phyloP scores from a whole-genome alignment of 2,113 vertebrate genomes.

The Hiodon alosoides region DNA sequence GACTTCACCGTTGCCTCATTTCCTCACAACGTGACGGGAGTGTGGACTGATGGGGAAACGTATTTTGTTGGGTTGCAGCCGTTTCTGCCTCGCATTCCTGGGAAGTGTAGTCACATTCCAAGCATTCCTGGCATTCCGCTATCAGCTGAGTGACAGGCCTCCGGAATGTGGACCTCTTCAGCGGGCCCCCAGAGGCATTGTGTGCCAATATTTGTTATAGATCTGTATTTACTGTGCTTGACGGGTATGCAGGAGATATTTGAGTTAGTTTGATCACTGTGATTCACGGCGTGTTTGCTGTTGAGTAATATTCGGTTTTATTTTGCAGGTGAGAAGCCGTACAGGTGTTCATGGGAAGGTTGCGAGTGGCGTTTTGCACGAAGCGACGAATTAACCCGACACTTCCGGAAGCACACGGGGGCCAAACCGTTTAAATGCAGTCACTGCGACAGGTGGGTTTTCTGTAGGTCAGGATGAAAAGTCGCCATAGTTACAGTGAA shows the following conservation, averaged over 20 bases:
- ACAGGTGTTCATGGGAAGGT: slow-evolving; percentile 98
- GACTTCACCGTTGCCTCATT: too few species aligned
- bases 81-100: slow-evolving; percentile 45
- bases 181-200: too few species aligned
- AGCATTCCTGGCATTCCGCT: slow-evolving; percentile 38
- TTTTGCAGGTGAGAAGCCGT: slow-evolving; percentile 90
- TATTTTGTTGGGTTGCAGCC: not conserved
- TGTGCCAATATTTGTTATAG: too few species aligned
- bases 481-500: too few species aligned
- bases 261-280: too few species aligned
- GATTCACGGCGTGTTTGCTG: too few species aligned
- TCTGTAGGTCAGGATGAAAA: too few species aligned
- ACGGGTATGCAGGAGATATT: too few species aligned
- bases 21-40: too few species aligned
- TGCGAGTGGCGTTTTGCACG: slow-evolving; percentile 97
- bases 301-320: slow-evolving; percentile 3
- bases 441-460: slow-evolving; percentile 90
- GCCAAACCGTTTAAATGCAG: slow-evolving; percentile 98
- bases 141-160: slow-evolving; percentile 24
- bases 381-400: slow-evolving; percentile 94
- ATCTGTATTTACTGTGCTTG: not conserved
- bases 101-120: slow-evolving; percentile 47
- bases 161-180: not conserved
- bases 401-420: slow-evolving; percentile 99
- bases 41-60: too few species aligned